Evolutionary conservation across 2,113 vertebrate species (phyloP).

Genomic region (Eurystomus gularis): DNA sequence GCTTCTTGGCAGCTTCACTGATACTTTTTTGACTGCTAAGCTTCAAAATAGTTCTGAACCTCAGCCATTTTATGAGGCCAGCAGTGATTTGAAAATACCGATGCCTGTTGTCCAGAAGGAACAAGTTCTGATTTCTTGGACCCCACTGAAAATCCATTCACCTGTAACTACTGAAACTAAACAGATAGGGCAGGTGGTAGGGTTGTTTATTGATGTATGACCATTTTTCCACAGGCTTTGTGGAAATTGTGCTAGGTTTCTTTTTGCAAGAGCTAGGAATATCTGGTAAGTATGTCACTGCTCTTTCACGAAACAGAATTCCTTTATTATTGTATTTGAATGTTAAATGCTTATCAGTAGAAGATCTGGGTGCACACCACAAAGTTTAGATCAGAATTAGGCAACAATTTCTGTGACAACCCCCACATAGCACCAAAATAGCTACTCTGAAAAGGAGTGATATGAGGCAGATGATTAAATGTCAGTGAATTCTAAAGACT

Average conservation of each 20-base stretch:
- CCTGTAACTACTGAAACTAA: neutral
- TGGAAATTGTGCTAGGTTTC: neutral
- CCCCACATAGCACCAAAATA: slow-evolving; percentile 59
- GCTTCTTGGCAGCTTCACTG: slow-evolving; percentile 29
- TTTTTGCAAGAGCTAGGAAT: neutral
- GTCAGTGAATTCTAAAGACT: slow-evolving; percentile 65
- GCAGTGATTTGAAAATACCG: neutral
- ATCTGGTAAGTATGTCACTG: neutral
- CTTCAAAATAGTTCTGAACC: neutral
- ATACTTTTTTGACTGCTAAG: slow-evolving; percentile 19
- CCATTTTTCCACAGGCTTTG: neutral
- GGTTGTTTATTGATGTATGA: neutral
- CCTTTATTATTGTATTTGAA: neutral
- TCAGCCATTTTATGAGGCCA: slow-evolving; percentile 22
- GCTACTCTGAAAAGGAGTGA: slow-evolving; percentile 57
- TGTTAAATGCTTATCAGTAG: slow-evolving; percentile 10
- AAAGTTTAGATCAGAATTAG: slow-evolving; percentile 60
- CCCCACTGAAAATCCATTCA: neutral
- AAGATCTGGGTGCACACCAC: slow-evolving; percentile 28
- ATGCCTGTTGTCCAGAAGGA: neutral
- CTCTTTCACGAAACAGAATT: slow-evolving; percentile 7
- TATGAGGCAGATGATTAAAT: slow-evolving; percentile 68
- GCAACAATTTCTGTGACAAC: slow-evolving; percentile 54
- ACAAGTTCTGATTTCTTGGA: neutral
- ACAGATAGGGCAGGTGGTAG: neutral